phyloP scores from a whole-genome alignment of 1,140 invertebrate species.

The Elymnias hypermnestra region DNA sequence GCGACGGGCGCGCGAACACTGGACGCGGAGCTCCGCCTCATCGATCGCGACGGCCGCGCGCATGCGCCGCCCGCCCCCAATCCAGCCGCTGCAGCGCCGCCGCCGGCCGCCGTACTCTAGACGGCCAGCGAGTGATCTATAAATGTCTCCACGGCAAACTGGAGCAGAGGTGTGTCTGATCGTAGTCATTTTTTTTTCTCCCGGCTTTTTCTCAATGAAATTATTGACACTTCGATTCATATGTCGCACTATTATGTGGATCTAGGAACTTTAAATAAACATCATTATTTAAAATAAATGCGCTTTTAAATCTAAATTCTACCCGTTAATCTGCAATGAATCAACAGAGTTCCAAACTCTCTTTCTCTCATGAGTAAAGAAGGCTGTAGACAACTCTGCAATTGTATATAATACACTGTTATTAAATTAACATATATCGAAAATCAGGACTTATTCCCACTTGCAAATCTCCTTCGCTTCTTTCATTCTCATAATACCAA shows the following conservation, averaged over 20 bases:
- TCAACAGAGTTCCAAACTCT: too few relatives aligned
- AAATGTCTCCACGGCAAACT: constrained; percentile 19
- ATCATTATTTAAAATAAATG: too few relatives aligned
- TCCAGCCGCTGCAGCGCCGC: constrained; percentile 46
- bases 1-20: constrained; percentile 60
- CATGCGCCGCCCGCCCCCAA: constrained; percentile 32
- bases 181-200: constrained; percentile 8
- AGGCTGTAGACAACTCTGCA: too few relatives aligned
- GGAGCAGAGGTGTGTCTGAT: constrained; percentile 22
- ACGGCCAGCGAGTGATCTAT: constrained; percentile 19
- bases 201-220: not conserved
- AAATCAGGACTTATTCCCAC: too few relatives aligned
- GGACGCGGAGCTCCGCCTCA: constrained; percentile 43
- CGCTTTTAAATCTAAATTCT: too few relatives aligned
- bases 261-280: too few relatives aligned
- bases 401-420: too few relatives aligned
- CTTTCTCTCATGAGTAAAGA: too few relatives aligned
- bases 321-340: too few relatives aligned
- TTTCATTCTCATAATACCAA: too few relatives aligned
- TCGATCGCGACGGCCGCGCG: constrained; percentile 42
- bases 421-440: too few relatives aligned
- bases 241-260: not conserved
- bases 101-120: constrained; percentile 11
- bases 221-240: not conserved
- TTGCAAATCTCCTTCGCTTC: too few relatives aligned